Evolutionary conservation across 2,888 invertebrate species (phyloP).

Genomic region (Mesodorylaimus sp.): DNA sequence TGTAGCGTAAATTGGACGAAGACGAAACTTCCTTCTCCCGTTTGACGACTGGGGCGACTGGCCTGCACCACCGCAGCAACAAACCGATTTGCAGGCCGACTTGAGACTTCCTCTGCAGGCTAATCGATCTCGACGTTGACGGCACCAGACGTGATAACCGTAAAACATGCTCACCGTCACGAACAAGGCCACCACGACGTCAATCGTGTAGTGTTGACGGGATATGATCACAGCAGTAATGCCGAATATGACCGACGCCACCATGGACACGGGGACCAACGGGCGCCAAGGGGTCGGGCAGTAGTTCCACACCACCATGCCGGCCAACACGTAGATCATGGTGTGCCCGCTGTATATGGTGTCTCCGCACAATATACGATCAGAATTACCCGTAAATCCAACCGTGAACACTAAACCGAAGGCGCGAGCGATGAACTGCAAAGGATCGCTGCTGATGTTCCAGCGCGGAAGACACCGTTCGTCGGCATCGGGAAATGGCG

Average conservation of each 20-base stretch:
- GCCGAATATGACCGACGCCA: conserved; percentile 15
- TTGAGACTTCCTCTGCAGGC: neutral
- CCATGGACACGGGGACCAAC: neutral
- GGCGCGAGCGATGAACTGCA: conserved; percentile 16
- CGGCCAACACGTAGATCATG: conserved; percentile 17
- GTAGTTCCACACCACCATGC: conserved; percentile 18
- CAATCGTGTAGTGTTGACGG: conserved; percentile 28
- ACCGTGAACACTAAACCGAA: conserved; percentile 23
- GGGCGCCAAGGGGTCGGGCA: conserved; percentile 13
- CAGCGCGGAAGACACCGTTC: conserved; percentile 17
- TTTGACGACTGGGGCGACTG: neutral
- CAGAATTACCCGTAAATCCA: conserved; percentile 21
- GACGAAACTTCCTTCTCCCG: neutral
- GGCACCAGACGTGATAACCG: neutral
- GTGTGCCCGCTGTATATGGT: conserved; percentile 21
- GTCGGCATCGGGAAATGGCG: conserved; percentile 22
- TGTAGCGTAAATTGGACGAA: neutral
- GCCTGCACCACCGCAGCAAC: neutral
- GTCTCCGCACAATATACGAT: conserved; percentile 18
- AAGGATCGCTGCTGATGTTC: conserved; percentile 12
- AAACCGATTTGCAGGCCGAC: neutral
- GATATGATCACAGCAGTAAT: conserved; percentile 25
- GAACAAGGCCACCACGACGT: conserved; percentile 28
- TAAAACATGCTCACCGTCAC: conserved; percentile 21
- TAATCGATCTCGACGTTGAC: neutral